These are phyloP conservation scores for Ophioninae sp. DNA, from an alignment of 2,888 invertebrate species.

Conservation along the genomic window DNA sequence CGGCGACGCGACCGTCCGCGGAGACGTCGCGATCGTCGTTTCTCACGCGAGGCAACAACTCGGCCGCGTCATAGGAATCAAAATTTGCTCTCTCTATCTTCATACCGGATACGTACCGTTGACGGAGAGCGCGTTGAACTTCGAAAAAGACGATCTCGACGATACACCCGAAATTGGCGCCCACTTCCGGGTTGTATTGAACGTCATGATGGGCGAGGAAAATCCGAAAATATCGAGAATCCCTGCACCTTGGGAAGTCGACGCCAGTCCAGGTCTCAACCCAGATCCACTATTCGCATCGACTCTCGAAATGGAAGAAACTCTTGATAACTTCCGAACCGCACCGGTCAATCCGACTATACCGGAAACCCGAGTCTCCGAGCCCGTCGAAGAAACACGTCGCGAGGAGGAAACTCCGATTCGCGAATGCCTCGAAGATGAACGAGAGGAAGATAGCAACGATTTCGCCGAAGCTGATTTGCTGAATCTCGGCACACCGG, in stretches of 20 bases:
- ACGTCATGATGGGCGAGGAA: constrained; percentile 87
- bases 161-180: constrained; percentile 88
- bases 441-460: neutral
- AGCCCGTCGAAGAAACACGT: constrained; percentile 28
- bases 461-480: constrained; percentile 77
- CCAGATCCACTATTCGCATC: constrained; percentile 88
- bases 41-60: constrained; percentile 94
- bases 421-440: constrained; percentile 15
- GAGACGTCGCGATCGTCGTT: constrained; percentile 92
- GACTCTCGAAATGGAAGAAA: constrained; percentile 91
- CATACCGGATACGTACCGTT: constrained; percentile 93
- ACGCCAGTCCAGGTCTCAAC: constrained; percentile 83
- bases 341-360: constrained; percentile 36
- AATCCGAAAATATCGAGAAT: constrained; percentile 86
- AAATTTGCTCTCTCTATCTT: constrained; percentile 93
- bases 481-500: constrained; percentile 76
- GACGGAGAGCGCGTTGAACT: constrained; percentile 89
- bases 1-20: constrained; percentile 86
- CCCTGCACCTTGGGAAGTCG: constrained; percentile 89
- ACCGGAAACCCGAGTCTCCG: constrained; percentile 5
- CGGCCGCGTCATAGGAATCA: constrained; percentile 90
- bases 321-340: constrained; percentile 88
- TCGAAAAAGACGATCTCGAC: constrained; percentile 90
- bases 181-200: constrained; percentile 87
- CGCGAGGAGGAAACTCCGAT: constrained; percentile 32